Evolutionary conservation across 2,888 invertebrate species (phyloP).

Genomic region (Sminthurinus aureus): DNA sequence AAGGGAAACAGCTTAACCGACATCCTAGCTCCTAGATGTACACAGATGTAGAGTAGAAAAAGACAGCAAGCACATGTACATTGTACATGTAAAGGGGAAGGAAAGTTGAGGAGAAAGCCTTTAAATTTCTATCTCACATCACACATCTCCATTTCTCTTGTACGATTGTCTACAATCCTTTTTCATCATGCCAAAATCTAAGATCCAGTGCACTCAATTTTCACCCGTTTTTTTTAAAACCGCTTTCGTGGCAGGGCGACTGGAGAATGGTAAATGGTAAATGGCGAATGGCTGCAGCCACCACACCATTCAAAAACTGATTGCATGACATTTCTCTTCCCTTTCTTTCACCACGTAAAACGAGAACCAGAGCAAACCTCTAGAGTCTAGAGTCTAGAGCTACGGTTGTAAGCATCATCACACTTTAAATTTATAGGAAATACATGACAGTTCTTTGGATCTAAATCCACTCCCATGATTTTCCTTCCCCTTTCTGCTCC

Average conservation of each 20-base stretch:
- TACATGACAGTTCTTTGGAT: background rate
- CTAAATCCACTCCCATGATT: no score
- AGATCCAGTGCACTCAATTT: no score
- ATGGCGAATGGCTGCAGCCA: no score
- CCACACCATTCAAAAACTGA: no score
- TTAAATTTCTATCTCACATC: constrained; percentile 21
- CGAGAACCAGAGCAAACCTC: background rate
- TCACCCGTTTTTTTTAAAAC: background rate
- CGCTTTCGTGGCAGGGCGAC: background rate
- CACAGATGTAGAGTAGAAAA: no score
- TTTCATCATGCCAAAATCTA: background rate
- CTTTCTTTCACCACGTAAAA: background rate
- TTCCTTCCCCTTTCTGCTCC: no score
- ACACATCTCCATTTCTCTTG: background rate
- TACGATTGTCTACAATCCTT: no score
- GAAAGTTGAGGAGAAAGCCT: constrained; percentile 19
- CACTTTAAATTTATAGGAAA: background rate
- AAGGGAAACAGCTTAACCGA: background rate
- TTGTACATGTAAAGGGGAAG: background rate
- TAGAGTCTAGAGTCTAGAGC: background rate
- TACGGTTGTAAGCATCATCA: background rate
- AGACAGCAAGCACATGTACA: no score
- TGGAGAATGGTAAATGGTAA: background rate
- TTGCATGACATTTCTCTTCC: no score
- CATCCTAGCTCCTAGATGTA: background rate